These are phyloP conservation scores for Athrips mouffetella DNA, from an alignment of 2,888 invertebrate species.

Conservation along the genomic window DNA sequence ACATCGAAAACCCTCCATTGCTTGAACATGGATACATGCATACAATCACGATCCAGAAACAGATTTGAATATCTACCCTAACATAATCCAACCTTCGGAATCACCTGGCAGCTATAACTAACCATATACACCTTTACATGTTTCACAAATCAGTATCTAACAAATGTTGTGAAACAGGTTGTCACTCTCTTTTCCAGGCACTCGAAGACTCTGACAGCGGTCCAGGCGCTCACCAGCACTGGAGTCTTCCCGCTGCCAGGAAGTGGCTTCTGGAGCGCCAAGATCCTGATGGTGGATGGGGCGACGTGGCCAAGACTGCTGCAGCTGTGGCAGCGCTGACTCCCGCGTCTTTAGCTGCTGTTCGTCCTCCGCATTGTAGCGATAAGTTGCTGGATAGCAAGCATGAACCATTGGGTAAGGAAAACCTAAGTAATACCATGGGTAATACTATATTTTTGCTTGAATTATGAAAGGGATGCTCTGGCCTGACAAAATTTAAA, in stretches of 20 bases:
- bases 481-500: no score
- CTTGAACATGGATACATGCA: no score
- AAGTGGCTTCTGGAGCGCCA: constrained; percentile 86
- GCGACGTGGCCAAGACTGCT: constrained; percentile 84
- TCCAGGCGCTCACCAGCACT: constrained; percentile 76
- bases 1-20: no score
- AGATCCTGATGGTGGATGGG: constrained; percentile 88
- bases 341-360: constrained; percentile 83
- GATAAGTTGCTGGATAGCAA: constrained; percentile 73
- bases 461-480: no score
- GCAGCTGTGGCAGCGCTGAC: constrained; percentile 89
- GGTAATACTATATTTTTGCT: no score
- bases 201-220: constrained; percentile 85
- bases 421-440: no score
- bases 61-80: no score
- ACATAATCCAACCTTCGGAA: no score
- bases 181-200: constrained; percentile 69
- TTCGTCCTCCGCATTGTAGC: constrained; percentile 77
- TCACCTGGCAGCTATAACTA: no score
- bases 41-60: no score
- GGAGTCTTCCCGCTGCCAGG: constrained; percentile 88
- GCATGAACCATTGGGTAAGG: constrained; percentile 73
- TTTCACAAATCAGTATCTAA: no score
- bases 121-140: no score
- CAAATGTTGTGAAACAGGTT: background rate